Conservation (phyloP, 2,888 invertebrate species). For the Melikaiella ostensackeni region DNA sequence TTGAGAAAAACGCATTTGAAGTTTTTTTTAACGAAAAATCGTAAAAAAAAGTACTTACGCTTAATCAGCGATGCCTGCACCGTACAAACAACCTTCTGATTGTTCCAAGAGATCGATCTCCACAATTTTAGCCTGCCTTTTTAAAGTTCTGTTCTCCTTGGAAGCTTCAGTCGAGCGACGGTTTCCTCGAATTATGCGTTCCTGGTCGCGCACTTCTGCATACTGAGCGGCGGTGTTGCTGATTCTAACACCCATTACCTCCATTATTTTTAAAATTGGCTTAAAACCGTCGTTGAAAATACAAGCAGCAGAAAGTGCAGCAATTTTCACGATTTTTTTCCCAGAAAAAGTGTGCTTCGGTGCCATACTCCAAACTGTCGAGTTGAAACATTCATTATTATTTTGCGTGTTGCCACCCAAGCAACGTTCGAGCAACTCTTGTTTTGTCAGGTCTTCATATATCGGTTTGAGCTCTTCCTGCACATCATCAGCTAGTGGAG, state of each 20-base stretch:
- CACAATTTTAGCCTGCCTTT: constrained; percentile 68
- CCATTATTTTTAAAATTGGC: constrained; percentile 55
- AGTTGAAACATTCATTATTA: too few relatives aligned
- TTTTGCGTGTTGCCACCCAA: too few relatives aligned
- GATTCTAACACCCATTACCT: constrained; percentile 51
- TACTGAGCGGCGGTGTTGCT: constrained; percentile 46
- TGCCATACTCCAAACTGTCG: constrained; percentile 27
- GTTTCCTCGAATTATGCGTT: constrained; percentile 47
- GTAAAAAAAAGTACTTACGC: constrained; percentile 45
- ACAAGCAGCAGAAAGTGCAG: constrained; percentile 46
- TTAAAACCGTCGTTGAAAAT: constrained; percentile 56
- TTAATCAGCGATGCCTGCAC: constrained; percentile 51
- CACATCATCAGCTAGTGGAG: too few relatives aligned
- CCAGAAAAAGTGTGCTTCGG: constrained; percentile 55
- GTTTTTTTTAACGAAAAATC: constrained; percentile 48
- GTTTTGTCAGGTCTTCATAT: too few relatives aligned
- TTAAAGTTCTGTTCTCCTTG: constrained; percentile 51
- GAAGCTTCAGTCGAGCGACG: constrained; percentile 49
- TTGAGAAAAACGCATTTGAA: constrained; percentile 45
- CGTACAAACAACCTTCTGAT: constrained; percentile 46
- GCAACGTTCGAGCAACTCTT: too few relatives aligned
- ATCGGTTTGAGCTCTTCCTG: too few relatives aligned
- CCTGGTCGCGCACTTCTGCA: constrained; percentile 43
- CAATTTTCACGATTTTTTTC: constrained; percentile 52
- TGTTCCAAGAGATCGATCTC: constrained; percentile 46